Base-by-base conservation (phyloP, 1,140 invertebrate species). In the Neoseiulus cucumeris region DNA sequence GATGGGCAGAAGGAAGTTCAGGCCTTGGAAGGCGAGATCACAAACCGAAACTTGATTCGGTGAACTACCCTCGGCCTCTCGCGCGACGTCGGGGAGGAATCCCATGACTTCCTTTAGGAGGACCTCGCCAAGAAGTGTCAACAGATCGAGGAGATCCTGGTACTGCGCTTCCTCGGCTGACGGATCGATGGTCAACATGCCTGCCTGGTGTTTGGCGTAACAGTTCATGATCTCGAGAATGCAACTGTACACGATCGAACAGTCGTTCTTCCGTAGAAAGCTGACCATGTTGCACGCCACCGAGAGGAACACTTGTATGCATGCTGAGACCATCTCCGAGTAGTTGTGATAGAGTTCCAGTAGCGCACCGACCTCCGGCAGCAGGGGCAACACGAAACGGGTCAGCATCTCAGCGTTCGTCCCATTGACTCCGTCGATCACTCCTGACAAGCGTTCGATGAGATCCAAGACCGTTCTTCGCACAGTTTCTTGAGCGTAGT, bases 291-390 rank as follows among this genome's bases (percentile, higher is more conserved):
- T 64, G 22, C 65, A 67, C 33, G 70, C 69, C 41, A 66, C 65
- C 14, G 66, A 45, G 20, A 47, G 65, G 65, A 87, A 83, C 2
- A 91, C 74, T 72, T 89, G 85, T 55, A 91, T 75, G 65, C 87
- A 82, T 14, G 87, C 77, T 71, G 87, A 81, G 20, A 91, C 84
- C 65, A 91, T 81, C 66, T 84, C 80, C 59, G 85, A 83, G 76
- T 87, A 89, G 76, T 88, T 88, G 75, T 87, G 85, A 72, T 87
- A 90, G 2, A 85, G 71, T 65, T 80, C 82, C 25, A 89, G 71
- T 28, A 89, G 76, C 33, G 79, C 79, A 1, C 84, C 81, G 69
- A 84, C 75, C 72, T 86, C 82, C 17, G 78, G 76, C 64, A 89
- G 71, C 18, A 87, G 75, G 0, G 81, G 81, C 42, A 79, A 77